Conservation (phyloP, 2,797 vertebrate genomes). For the Danio kyathit region DNA sequence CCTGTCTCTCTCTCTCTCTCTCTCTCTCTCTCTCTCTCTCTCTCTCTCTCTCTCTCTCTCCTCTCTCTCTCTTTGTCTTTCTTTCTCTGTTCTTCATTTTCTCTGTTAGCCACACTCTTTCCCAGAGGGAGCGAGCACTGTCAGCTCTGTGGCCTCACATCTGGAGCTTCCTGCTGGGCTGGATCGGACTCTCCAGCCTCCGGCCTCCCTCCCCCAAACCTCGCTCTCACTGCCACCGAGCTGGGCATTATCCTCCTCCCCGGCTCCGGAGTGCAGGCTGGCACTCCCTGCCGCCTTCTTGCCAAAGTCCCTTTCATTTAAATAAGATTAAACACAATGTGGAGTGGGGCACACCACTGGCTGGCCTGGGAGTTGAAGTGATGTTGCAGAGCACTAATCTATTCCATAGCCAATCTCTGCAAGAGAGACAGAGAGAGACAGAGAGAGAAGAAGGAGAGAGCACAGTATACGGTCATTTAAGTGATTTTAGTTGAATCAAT, state of each 20-base stretch:
- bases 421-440: conserved; percentile 30
- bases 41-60: conserved; percentile 17
- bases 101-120: conserved; percentile 74
- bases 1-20: conserved; percentile 15
- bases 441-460: conserved; percentile 29
- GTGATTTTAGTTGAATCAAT: not conserved
- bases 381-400: conserved; percentile 58
- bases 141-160: conserved; percentile 81
- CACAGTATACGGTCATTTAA: not conserved
- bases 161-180: conserved; percentile 82
- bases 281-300: conserved; percentile 72
- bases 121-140: conserved; percentile 78
- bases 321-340: conserved; percentile 74
- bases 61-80: conserved; percentile 34
- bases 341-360: conserved; percentile 62
- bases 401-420: conserved; percentile 53
- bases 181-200: conserved; percentile 67
- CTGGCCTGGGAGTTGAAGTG: conserved; percentile 60
- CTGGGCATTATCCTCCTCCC: conserved; percentile 74
- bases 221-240: conserved; percentile 68
- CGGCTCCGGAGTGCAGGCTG: conserved; percentile 69
- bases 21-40: conserved; percentile 18
- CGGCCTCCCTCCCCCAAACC: conserved; percentile 61
- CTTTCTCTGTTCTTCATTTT: conserved; percentile 56
- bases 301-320: conserved; percentile 78